These are phyloP conservation scores for Tenthredo notha DNA, from an alignment of 2,888 invertebrate species.

Conservation along the genomic window DNA sequence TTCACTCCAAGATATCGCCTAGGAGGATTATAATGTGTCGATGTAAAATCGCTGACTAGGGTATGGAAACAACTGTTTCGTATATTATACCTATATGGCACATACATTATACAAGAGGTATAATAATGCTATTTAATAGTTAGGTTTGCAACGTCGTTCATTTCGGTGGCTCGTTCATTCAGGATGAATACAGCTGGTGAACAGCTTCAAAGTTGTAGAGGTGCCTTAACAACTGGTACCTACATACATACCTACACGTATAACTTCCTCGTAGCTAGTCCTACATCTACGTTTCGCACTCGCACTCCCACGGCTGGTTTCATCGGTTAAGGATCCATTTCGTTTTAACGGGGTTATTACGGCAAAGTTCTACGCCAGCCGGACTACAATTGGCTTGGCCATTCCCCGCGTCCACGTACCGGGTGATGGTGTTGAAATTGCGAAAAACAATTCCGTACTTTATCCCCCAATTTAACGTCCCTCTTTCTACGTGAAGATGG, in stretches of 20 bases:
- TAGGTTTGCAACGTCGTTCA: slow-evolving; percentile 10
- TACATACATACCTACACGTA: background rate
- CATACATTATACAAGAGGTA: background rate
- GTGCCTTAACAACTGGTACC: slow-evolving; percentile 14
- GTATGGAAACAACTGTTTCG: background rate
- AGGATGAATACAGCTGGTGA: slow-evolving; percentile 12
- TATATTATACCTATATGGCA: no score
- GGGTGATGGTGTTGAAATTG: slow-evolving; percentile 17
- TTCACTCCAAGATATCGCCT: background rate
- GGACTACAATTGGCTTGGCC: slow-evolving; percentile 44
- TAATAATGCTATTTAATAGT: slow-evolving; percentile 17
- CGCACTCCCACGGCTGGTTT: slow-evolving; percentile 36
- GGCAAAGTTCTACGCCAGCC: slow-evolving; percentile 23
- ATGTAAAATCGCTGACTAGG: background rate
- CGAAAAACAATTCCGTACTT: background rate
- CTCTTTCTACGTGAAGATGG: background rate
- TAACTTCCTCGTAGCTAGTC: background rate
- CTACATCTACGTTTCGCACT: background rate
- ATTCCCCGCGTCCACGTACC: background rate
- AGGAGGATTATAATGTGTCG: background rate
- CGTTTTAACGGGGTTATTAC: slow-evolving; percentile 52
- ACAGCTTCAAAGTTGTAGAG: background rate
- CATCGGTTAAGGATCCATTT: slow-evolving; percentile 51
- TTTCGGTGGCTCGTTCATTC: background rate
- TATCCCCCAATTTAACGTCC: background rate